Base-by-base conservation (phyloP, 2,888 invertebrate genomes). In the Callyntrura guangdongensis region DNA sequence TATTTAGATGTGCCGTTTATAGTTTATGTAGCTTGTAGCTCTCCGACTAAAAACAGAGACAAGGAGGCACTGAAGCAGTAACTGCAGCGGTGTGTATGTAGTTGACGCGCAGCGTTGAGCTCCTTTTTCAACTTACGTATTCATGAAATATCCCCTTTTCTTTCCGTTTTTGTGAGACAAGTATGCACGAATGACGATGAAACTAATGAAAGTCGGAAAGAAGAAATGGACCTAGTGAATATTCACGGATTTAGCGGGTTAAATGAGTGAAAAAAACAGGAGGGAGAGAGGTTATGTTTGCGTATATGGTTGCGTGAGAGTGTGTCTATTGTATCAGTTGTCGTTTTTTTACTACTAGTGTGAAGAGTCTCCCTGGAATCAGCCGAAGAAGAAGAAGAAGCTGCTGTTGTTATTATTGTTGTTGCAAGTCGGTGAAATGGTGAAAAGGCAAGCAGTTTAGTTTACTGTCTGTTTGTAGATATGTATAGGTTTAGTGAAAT, bases 131-230 rank as follows among this genome's bases (percentile, higher is more conserved):
- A 83, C 82, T 90, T 87, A 67, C 22, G 88, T 91, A 88, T 91
- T 84, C 85, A 85, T 91, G 87, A 87, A 79, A 88, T 88, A 91
- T 83, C 72, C 77, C 64, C 77, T 53, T 74, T 74, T 86, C 81
- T 85, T 85, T 86, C 86, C 86, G 79, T 79, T 74, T 47, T 91
- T 84, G 64, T 49, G 11, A 82, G 86, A 86, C 81, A 91, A 84
- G 81, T 72, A 84, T 79, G 91, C 85, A 88, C 72, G 91, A 84
- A 84, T 91, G 88, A 83, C 88, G 88, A 88, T 83, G 72, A 27
- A 81, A 87, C 91, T 88, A 91, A 91, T 91, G 91, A 91, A 91
- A 91, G 67, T 91, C 87, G 91, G 91, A 88, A 86, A 85, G 79
- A 79, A 77, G 88, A 79, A 83, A 81, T 85, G 85, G 85, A 84